A percentile compares a stretch with the other conserved stretches of the same genome.
Conservation (phyloP, 1,140 invertebrate species). For the Littorina saxatilis region DNA sequence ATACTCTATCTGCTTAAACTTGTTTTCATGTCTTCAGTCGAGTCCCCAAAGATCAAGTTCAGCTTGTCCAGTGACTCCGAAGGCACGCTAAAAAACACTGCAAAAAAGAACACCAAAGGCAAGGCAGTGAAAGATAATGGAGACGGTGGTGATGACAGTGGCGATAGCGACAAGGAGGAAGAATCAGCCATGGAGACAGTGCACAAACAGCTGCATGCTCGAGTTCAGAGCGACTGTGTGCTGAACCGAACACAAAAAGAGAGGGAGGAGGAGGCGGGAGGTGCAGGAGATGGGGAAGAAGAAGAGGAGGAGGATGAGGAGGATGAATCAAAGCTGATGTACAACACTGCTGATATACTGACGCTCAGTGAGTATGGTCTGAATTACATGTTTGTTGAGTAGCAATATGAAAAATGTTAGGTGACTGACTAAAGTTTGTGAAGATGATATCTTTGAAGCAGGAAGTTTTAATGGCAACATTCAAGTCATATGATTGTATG, state of each 20-base stretch:
- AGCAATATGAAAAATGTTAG: constrained; percentile 41
- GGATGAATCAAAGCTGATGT: neutral
- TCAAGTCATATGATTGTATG: too few species aligned
- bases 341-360: constrained; percentile 16
- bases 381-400: constrained; percentile 45
- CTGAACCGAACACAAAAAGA: neutral
- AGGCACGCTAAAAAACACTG: neutral
- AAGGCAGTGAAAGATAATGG: neutral
- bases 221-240: constrained; percentile 19
- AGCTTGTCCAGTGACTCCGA: constrained; percentile 12
- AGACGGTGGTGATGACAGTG: neutral
- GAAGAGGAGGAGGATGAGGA: constrained; percentile 2
- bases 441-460: too few species aligned
- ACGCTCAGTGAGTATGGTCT: constrained; percentile 7
- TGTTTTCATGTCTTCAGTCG: too few species aligned
- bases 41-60: constrained; percentile 28
- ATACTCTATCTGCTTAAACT: too few species aligned
- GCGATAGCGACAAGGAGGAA: neutral
- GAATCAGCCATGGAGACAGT: neutral
- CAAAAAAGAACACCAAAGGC: too few species aligned
- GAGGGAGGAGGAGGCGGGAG: neutral
- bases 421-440: too few species aligned
- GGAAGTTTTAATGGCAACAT: too few species aligned
- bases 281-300: neutral
- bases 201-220: neutral